These are phyloP conservation scores for Troides oblongomaculatus DNA, from an alignment of 2,888 invertebrate species.

Conservation along the genomic window DNA sequence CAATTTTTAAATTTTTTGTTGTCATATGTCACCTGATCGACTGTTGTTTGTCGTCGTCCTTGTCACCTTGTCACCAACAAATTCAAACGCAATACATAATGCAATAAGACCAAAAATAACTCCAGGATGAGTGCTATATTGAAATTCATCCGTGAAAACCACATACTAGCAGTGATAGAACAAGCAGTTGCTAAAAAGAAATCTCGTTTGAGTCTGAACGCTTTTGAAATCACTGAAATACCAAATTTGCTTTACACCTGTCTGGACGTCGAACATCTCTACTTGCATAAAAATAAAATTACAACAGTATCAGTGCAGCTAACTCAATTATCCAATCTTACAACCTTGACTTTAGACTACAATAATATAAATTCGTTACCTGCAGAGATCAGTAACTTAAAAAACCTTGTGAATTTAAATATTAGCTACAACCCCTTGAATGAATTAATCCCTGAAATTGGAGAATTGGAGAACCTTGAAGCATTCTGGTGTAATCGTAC, in stretches of 20 bases:
- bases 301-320: slow-evolving; percentile 70
- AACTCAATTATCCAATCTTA: slow-evolving; percentile 76
- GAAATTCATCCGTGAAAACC: slow-evolving; percentile 84
- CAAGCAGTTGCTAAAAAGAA: slow-evolving; percentile 81
- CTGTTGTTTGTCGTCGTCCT: slow-evolving; percentile 43
- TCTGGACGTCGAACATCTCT: slow-evolving; percentile 79
- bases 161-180: slow-evolving; percentile 84
- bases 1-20: slow-evolving; percentile 32
- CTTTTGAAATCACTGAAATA: slow-evolving; percentile 82
- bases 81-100: slow-evolving; percentile 65
- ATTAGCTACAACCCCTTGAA: slow-evolving; percentile 83
- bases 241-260: slow-evolving; percentile 80
- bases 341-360: slow-evolving; percentile 83
- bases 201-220: slow-evolving; percentile 81
- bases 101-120: slow-evolving; percentile 58
- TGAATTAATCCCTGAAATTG: slow-evolving; percentile 80
- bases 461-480: slow-evolving; percentile 80
- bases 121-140: slow-evolving; percentile 82
- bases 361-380: slow-evolving; percentile 82
- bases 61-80: slow-evolving; percentile 44
- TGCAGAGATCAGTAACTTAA: slow-evolving; percentile 78
- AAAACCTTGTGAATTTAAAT: slow-evolving; percentile 81
- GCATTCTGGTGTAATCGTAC: slow-evolving; percentile 84
- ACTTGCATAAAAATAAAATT: slow-evolving; percentile 83
- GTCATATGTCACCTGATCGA: slow-evolving; percentile 35